Base-by-base conservation (phyloP, 2,797 vertebrate species). In the Pipistrellus pygmaeus region DNA sequence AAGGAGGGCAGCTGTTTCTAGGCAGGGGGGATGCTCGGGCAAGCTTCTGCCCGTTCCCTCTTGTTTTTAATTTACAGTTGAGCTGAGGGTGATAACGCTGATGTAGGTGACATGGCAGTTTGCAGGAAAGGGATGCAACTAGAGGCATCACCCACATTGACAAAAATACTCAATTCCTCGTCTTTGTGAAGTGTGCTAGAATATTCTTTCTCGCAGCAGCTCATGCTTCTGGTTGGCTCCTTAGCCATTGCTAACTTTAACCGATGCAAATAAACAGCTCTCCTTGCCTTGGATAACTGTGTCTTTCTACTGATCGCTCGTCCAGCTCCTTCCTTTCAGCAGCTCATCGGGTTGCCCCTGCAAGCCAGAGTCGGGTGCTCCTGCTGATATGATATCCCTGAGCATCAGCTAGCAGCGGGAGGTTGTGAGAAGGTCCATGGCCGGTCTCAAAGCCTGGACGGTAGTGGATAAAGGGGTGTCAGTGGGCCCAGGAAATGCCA, bases 11-110 rank as follows among this genome's bases (percentile, higher is more conserved):
- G 6, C 91, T 35, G 35, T 94, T 20, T 80, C 5, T 2, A 77
- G 78, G 57, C 48, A 78, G 72, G 60, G 69, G 91, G 77, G 60
- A 30, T 32, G 41, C 82, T n/a, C 30, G 68, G 90, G 90, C 1
- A 94, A 90, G 85, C 91, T 93, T 92, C 95, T 46, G 60, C 91
- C 85, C 95, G 82, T 0, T 27, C 23, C 41, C 18, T 91, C 75
- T 94, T 94, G 68, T 95, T 97, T 97, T 94, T 90, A 92, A 92
- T 97, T 90, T 97, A 57, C 27, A 80, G 35, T 91, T 64, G 86
- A 94, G n/a, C 64, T 60, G 84, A 80, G 23, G 38, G 90, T 38
- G 7, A 6, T 85, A 91, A 41, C 93, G 77, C 68, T 89, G 44
- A 85, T 94, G 96, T 93, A 23, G 13, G 88, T 96, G 75, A 62